Evolutionary conservation across 2,797 vertebrate genomes (phyloP).

Genomic region (Helicolenus hilgendorfi): DNA sequence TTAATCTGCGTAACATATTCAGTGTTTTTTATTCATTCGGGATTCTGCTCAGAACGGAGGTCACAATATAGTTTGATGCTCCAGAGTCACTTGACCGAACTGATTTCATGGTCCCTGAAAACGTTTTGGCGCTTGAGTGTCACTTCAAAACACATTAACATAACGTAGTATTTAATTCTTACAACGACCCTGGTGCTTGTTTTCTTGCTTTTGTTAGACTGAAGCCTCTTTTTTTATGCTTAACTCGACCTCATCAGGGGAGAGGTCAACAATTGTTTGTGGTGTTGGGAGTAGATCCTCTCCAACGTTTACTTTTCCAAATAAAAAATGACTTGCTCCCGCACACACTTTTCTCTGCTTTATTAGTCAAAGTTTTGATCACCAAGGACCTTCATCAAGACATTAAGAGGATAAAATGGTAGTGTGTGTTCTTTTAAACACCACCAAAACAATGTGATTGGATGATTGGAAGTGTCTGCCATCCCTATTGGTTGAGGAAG

Average conservation of each 20-base stretch:
- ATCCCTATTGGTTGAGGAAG: no score
- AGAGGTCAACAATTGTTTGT: no score
- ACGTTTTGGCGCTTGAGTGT: not conserved
- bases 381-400: no score
- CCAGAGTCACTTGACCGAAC: not conserved
- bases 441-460: no score
- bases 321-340: no score
- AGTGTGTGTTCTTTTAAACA: no score
- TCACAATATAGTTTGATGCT: not conserved
- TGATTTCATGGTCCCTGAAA: not conserved
- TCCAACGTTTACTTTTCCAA: no score
- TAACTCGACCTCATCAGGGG: not conserved
- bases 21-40: not conserved
- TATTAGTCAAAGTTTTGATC: no score
- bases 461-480: no score
- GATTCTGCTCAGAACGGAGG: not conserved
- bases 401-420: no score
- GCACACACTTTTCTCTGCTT: no score
- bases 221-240: not conserved
- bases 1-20: not conserved
- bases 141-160: not conserved
- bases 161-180: not conserved
- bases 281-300: no score
- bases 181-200: not conserved
- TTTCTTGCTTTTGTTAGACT: not conserved